Percentiles rank a stretch among this genome's conserved stretches.
These are phyloP conservation scores for Xestia c-nigrum DNA, from an alignment of 2,888 invertebrate genomes.

Conservation along the genomic window DNA sequence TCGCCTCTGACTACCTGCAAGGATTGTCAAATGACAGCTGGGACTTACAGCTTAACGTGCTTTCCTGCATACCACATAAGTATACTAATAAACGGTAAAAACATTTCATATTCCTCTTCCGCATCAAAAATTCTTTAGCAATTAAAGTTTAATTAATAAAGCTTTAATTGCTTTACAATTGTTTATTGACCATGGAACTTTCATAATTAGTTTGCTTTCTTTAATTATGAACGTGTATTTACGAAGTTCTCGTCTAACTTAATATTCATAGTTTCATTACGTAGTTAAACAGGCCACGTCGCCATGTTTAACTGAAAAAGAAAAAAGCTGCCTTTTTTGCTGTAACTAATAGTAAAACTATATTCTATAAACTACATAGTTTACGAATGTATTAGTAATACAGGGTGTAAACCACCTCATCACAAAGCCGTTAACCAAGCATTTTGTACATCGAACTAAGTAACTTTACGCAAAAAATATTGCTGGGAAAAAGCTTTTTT, in stretches of 20 bases:
- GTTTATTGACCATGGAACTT: conserved; percentile 37
- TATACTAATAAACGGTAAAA: neutral
- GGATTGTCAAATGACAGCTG: too few species aligned
- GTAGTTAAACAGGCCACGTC: conserved; percentile 16
- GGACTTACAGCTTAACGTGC: too few species aligned
- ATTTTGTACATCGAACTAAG: too few species aligned
- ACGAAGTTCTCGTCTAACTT: conserved; percentile 12
- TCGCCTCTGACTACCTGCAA: too few species aligned
- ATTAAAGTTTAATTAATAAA: conserved; percentile 25
- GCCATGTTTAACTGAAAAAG: conserved; percentile 19
- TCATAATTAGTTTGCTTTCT: conserved; percentile 33
- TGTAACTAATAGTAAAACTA: neutral
- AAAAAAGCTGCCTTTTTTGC: neutral
- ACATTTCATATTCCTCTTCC: conserved; percentile 2
- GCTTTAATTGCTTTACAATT: conserved; percentile 29
- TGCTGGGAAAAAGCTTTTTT: too few species aligned
- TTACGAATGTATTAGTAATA: too few species aligned
- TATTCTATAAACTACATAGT: neutral
- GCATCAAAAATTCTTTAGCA: conserved; percentile 6
- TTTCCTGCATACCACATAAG: neutral
- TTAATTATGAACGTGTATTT: conserved; percentile 44
- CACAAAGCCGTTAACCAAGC: too few species aligned
- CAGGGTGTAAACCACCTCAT: too few species aligned
- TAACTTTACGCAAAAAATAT: too few species aligned
- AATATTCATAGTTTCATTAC: conserved; percentile 48